Base-by-base conservation (phyloP, 2,797 vertebrate genomes). In the Phoebastria nigripes region DNA sequence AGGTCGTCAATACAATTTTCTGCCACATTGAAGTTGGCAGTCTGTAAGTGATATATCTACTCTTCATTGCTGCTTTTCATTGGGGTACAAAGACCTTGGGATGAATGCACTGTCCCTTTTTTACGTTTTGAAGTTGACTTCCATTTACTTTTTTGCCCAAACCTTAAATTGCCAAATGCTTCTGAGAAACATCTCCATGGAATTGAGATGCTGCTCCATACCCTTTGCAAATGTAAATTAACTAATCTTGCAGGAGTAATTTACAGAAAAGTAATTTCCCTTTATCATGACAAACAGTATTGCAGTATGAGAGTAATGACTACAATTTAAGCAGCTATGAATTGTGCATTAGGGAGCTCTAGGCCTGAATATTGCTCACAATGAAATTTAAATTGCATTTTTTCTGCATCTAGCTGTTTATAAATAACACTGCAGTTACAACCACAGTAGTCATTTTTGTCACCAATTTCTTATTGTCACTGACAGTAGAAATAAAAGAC, bases 361-460 rank as follows among this genome's bases (percentile, higher is more conserved):
- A 89, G 62, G 84, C 76, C 81, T 94, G 80, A 90, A 85, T 94
- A 90, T 87, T 77, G 69, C 72, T 92, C 65, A 95, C 82, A 82
- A 61, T 91, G 54, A 95, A 97, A 96, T 96, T 95, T 94, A 96
- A 96, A 97, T 96, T 84, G 62, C 78, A 87, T 87, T 96, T 96
- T 88, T 94, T 93, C 80, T 94, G 49, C 78, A 82, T 91, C 87
- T 96, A 89, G n/a, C 84, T 96, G 82, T 95, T 97, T 97, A 93
- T 95, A 97, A 97, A 94, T 94, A 97, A 94, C 83, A 76, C 41
- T 81, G 61, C 61, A 72, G 70, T 91, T 93, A 86, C 71, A 91
- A 74, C 39, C 54, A 93, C 63, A 91, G 73, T 46, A 94, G 76
- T 87, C 0, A 25, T 88, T 89, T 94, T 91, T 80, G 69, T 94